Base-by-base conservation (phyloP, 2,888 invertebrate species). In the Nomada fabriciana region DNA sequence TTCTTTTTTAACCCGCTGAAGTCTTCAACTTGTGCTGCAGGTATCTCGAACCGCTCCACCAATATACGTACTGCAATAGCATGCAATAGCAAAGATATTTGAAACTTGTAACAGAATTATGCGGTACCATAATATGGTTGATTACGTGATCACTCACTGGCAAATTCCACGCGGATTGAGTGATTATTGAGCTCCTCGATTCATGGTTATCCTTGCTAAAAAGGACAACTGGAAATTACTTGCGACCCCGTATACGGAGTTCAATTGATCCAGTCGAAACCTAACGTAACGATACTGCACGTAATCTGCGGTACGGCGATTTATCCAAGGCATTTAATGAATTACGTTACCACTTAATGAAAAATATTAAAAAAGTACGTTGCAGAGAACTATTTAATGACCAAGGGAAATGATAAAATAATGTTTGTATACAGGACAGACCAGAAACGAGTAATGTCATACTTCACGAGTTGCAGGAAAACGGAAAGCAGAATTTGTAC, bases 191-290 rank as follows among this genome's bases (percentile, higher is more conserved):
- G 52, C 65, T 53, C 25, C 52, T 50, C 55, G 50, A 42, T 69
- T 47, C 61, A 63, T 20, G 64, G 60, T 78, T 76, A 69, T 79
- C 71, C 73, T 60, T 61, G 71, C 74, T 75, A 76, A 82, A 77
- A 76, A 73, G 78, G 83, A 76, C 79, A 82, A 84, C 79, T 73
- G 79, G 82, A 84, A 84, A 82, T 79, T 78, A 78, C 77, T 77
- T 42, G 76, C 63, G 67, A 74, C 36, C 50, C 18, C 57, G 53
- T 55, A 52, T 63, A 50, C 29, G 60, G 53, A 43, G 52, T 53
- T 50, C 65, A 47, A 68, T 73, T 76, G 68, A 68, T 68, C 68
- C 52, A 5, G n/a, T 67, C 29, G 10, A 15, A 20, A 18, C 53
- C 53, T 68, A 50, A 36, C 5, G 15, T 10, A 10, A 23, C 20